phyloP scores from a whole-genome alignment of 2,797 vertebrate genomes.

The Sebastes glaucus region DNA sequence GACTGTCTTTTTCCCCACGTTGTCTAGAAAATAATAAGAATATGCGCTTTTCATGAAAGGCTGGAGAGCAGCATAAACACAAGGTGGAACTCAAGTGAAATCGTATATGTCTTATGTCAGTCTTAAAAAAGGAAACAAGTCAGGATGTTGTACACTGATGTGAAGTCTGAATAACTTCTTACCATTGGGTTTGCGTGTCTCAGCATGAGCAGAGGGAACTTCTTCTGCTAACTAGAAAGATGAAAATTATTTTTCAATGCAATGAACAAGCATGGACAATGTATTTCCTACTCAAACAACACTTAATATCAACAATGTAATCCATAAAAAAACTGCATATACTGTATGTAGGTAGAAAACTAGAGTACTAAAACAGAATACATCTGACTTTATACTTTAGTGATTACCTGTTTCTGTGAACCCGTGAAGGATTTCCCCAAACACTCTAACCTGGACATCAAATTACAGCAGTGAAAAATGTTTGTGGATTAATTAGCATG shows the following conservation, averaged over 20 bases:
- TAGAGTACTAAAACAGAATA: not conserved
- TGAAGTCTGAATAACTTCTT: not conserved
- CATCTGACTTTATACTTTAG: not conserved
- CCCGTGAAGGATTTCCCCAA: not conserved
- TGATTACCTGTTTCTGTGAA: constrained; percentile 40
- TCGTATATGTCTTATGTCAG: not conserved
- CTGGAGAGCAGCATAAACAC: not conserved
- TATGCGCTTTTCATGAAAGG: not conserved
- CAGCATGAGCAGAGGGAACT: not conserved
- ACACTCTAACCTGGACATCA: constrained; percentile 34
- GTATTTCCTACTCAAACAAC: not conserved
- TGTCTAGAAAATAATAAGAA: constrained; percentile 16
- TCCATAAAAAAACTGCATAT: not conserved
- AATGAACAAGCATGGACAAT: not conserved
- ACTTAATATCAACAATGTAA: not conserved
- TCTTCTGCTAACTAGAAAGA: not conserved
- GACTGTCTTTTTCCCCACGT: not conserved
- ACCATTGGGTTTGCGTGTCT: constrained; percentile 4
- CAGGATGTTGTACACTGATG: not conserved
- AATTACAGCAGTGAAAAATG: not conserved
- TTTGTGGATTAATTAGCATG: not conserved
- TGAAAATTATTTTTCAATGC: not conserved
- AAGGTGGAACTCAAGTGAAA: not conserved
- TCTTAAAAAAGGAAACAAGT: not conserved
- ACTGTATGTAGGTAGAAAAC: not conserved